Conservation (phyloP, 2,113 vertebrate genomes). For the Gobius niger region DNA sequence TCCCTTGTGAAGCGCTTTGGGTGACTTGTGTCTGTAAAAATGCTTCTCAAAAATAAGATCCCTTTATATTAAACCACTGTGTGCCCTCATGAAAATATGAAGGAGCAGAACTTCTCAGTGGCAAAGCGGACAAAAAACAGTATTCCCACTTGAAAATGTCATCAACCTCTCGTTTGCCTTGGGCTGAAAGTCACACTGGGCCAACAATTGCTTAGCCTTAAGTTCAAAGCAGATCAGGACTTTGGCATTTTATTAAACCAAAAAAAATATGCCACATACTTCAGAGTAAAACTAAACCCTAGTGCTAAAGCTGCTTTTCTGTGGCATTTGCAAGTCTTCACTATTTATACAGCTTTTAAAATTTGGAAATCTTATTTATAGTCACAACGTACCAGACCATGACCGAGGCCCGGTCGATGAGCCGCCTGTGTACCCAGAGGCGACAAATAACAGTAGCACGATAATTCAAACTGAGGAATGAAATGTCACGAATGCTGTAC, state of each 20-base stretch:
- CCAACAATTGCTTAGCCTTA: not conserved
- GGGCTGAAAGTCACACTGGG: too few relatives aligned
- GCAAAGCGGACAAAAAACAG: too few relatives aligned
- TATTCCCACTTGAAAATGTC: too few relatives aligned
- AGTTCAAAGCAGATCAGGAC: not conserved
- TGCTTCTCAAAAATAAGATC: too few relatives aligned
- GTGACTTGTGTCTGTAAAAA: too few relatives aligned
- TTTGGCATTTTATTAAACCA: not conserved
- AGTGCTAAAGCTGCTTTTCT: not conserved
- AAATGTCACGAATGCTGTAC: slow-evolving; percentile 25
- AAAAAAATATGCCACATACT: not conserved
- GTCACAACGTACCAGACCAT: not conserved
- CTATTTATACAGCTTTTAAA: not conserved
- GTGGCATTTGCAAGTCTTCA: not conserved
- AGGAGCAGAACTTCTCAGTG: too few relatives aligned
- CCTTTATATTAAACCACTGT: too few relatives aligned
- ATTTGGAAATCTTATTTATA: slow-evolving; percentile 2
- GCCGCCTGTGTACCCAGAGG: not conserved
- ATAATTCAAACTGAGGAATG: slow-evolving; percentile 21
- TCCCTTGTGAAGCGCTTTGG: too few relatives aligned
- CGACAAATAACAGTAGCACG: slow-evolving; percentile 6
- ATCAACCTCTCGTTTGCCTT: too few relatives aligned
- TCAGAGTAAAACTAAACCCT: not conserved
- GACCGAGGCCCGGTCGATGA: not conserved
- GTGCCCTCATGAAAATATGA: too few relatives aligned